Evolutionary conservation across 1,140 invertebrate genomes (phyloP), one percentile per base, ranked within the genome.

Genomic region (Drosophila obscura): DNA sequence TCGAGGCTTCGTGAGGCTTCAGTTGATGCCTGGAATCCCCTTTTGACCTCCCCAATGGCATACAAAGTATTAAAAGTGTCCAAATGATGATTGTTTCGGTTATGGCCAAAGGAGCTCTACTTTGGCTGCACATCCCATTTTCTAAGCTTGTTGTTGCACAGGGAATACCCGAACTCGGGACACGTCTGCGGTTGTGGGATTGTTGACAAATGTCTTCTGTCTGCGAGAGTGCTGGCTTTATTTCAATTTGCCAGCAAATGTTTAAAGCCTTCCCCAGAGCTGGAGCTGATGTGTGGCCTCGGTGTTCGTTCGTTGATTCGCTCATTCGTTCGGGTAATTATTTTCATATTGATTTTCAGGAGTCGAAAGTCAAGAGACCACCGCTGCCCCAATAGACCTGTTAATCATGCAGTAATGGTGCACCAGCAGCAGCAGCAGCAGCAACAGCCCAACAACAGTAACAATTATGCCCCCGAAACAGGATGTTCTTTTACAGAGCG

Each of bases 31-130:
- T 6, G 9, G 4, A 50, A 55, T 41, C 50, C 49, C 43, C 0
- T 5, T 13, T 22, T 45, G 52, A 28, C 24, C 45, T 56, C 24
- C 45, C 49, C 45, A 73, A 51, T 52, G 71, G 58, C 57, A 74
- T 56, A 74, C 57, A 88, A 87, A 87, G 82, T 87, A 87, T 87
- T 87, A 87, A 88, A 88, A 87, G 82, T 87, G 82, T 87, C 82
- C 82, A 82, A 88, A 87, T 88, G 83, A 87, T 87, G 82, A 87
- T 87, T 87, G 82, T 87, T 87, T 87, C 60, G 76, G 80, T 80
- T 84, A 77, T 88, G 79, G 79, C 72, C 69, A 63, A 68, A 11
- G 8, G 9, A 39, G 35, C 11, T 13, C 11, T 4, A 39, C 31
- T 35, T 0, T 35, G 31, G 3, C 31, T 0, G 48, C 51, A 61